Base-by-base conservation (phyloP, 2,888 invertebrate genomes). In the Leucozona laternaria region DNA sequence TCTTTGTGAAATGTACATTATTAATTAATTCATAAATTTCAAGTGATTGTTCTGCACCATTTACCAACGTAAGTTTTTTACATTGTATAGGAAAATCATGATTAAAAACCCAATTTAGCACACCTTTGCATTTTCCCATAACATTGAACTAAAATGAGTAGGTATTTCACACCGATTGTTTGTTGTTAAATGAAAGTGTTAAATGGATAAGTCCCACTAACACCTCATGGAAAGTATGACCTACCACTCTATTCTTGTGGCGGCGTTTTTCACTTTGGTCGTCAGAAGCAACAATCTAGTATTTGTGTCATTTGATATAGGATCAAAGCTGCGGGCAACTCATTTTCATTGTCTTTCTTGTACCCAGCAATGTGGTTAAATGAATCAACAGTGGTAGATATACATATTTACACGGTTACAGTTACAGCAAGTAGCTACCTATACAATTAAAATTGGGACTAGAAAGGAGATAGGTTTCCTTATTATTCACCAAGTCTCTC, bases 241-340 rank as follows among this genome's bases (percentile, higher is more conserved):
- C 60, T 53, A 31, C 40, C 68, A 53, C 70, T 68, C 22, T 37
- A 48, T 66, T 66, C 11, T 34, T 57, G 58, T 37, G 57, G 25
- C 68, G 50, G 48, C 58, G 50, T 48, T 58, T 15, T 48, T 58
- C 13, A 58, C 45, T 28, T 43, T 77, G 58, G 66, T 50, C 48
- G n/a, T n/a, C n/a, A n/a, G n/a, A 68, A 77, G 37, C 17, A 68
- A 34, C 34, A 66, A n/a, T 45, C 17, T 45, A 37, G 17, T 17
- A 34, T 55, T 37, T 15, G 57, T 48, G 57, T 25, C 40, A 62
- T 62, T 66, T 34, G 55, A 76, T 66, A 66, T 57, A 76, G 66
- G 55, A 76, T 76, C 57, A 66, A 57, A 34, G 76, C 76, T 66
- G 66, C 55, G 57, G 68, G 68, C 48, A 68, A 50, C 48, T 58